phyloP scores from a whole-genome alignment of 2,888 invertebrate species.

The Tipula vernalis region DNA sequence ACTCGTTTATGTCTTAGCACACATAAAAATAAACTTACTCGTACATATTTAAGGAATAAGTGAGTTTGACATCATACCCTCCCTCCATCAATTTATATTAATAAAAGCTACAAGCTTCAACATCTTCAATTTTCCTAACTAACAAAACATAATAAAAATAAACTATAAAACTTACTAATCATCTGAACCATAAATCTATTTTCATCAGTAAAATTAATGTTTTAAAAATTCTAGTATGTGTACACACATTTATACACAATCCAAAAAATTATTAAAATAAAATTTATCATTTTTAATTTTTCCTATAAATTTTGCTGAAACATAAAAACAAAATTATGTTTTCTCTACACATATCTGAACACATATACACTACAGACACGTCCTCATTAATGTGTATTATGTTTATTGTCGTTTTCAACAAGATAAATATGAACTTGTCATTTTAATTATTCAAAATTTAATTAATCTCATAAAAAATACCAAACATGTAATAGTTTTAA shows the following conservation, averaged over 20 bases:
- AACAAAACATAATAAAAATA: background rate
- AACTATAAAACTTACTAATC: background rate
- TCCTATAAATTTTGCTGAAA: background rate
- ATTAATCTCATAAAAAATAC: background rate
- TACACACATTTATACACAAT: background rate
- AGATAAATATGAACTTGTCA: background rate
- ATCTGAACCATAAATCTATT: background rate
- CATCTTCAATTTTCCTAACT: background rate
- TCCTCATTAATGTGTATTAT: background rate
- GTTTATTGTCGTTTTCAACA: background rate
- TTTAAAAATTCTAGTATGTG: background rate
- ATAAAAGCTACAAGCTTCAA: background rate
- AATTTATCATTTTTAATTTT: background rate
- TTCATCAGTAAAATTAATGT: background rate
- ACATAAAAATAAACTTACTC: too few relatives aligned
- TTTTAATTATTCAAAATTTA: background rate
- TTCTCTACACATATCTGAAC: background rate
- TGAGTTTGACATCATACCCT: too few relatives aligned
- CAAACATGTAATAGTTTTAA: background rate
- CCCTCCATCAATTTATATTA: too few relatives aligned
- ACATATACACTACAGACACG: background rate
- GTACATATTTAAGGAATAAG: too few relatives aligned
- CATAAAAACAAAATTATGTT: background rate
- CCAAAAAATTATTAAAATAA: background rate
- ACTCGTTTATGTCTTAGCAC: too few relatives aligned